phyloP scores from a whole-genome alignment of 2,797 vertebrate genomes.

The Darevskia nairensis region DNA sequence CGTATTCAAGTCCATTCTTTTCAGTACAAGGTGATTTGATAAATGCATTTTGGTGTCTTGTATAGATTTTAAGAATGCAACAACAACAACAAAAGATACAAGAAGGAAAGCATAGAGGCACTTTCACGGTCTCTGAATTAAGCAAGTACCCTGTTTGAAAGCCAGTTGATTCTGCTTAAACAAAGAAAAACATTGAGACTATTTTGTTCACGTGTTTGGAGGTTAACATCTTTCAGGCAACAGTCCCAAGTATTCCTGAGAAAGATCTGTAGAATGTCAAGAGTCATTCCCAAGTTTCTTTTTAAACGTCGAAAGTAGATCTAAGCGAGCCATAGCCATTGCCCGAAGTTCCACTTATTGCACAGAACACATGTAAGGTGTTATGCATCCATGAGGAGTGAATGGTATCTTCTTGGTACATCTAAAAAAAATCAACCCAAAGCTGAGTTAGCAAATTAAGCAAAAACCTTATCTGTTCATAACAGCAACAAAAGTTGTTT shows the following conservation, averaged over 20 bases:
- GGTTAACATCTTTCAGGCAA: conserved; percentile 50
- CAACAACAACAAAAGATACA: conserved; percentile 71
- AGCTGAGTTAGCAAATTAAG: conserved; percentile 31
- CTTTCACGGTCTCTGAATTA: conserved; percentile 75
- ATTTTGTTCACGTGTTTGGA: conserved; percentile 32
- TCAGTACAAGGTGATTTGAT: conserved; percentile 31
- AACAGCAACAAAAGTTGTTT: conserved; percentile 45
- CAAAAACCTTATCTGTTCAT: conserved; percentile 15
- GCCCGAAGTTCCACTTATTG: conserved; percentile 91
- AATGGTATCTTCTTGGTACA: conserved; percentile 91
- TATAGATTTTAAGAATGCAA: conserved; percentile 55
- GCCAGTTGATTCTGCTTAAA: conserved; percentile 56
- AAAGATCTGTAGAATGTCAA: conserved; percentile 60
- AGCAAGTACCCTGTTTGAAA: conserved; percentile 77
- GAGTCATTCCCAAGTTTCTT: background rate
- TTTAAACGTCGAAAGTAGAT: conserved; percentile 67
- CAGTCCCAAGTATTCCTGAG: conserved; percentile 78
- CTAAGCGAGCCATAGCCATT: conserved; percentile 80
- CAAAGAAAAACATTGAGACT: conserved; percentile 21
- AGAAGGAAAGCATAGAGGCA: conserved; percentile 74
- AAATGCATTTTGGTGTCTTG: conserved; percentile 56
- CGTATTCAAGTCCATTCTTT: background rate
- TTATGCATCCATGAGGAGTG: conserved; percentile 89
- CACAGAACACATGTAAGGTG: conserved; percentile 93
- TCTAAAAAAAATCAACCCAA: conserved; percentile 78